Base-by-base conservation (phyloP, 2,797 vertebrate species). In the Acanthurus tractus region DNA sequence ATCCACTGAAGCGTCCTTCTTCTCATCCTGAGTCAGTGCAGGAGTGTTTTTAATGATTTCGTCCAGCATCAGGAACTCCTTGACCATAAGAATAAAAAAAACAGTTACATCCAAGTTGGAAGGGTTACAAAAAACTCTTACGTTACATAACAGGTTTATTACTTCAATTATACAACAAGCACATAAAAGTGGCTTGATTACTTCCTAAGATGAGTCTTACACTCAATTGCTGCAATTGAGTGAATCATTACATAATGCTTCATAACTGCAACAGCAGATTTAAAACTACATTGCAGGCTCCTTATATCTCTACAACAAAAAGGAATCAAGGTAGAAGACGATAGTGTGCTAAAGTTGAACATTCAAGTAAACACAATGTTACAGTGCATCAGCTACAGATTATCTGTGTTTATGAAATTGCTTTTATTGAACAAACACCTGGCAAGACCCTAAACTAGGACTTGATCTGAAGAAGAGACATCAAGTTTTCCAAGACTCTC, bases 1-100 rank as follows among this genome's bases (percentile, higher is more conserved):
- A 9, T 96, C 92, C 72, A 99, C 76, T 0, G 50, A 67, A 58
- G 82, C 92, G 9, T 93, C 92, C 5, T 86, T 87, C 54, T 88
- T 92, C 71, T 66, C 93, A 5, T 65, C 91, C 25, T 81, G 70
- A 0, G 86, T 68, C 9, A 89, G 70, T 69, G 22, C 70, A 11
- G 34, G 0, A 0, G 42, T 57, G 17, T 52, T 76, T 73, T 89
- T 92, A 0, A 76, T 82, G 56, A 97, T 82, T 70, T 98, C 97
- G 76, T 98, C 97, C 62, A 99, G 96, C 50, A 96, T 56, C 81
- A 99, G 91, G 84, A 98, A 99, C 62, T 95, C 95, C 97, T 98
- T 82, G 15, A 63, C 3, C 2, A 25, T n/a, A n/a, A 44, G 0
- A 45, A 18, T 50, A 48, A n/a, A 29, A 4, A 14, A 2, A 29